Evolutionary conservation across 2,797 vertebrate species (phyloP), one percentile per base, ranked within the genome.

Genomic region (Merluccius polli): DNA sequence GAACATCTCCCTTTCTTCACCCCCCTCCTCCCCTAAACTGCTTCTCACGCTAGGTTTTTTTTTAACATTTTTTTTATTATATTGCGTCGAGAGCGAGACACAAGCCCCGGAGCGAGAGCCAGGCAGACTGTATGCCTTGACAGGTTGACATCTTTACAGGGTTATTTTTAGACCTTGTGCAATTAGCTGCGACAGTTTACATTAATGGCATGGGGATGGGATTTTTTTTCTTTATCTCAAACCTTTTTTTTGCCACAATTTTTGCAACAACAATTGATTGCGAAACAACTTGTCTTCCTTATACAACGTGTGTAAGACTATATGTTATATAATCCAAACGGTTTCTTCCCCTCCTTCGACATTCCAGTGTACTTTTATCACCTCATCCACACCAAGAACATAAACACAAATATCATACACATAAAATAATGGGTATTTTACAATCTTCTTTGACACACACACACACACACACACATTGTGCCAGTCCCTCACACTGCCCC

Each of bases 151-250:
- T 81, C 77, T 80, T 78, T 38, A 68, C 71, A 35, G 10, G 63
- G 81, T 82, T 90, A 90, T 89, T 87, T 91, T 88, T 87, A 86
- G 87, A 88, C 35, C 3, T 52, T 32, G 15, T 68, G 77, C 59
- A 75, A 89, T 89, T 83, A 77, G 76, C 74, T 30, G 63, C 72
- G 74, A 80, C 83, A 78, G 83, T 92, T 90, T 90, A 88, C 82
- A 82, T 89, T 86, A 71, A 79, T 87, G 75, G 83, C 77, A 89
- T 87, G 4, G 27, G 27, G 65, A 44, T 63, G 75, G 71, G 72
- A 31, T 63, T 31, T 30, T 3, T n/a, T 65, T 41, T 12, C n/a
- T 59, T 59, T 29, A n/a, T 13, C 27, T 67, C 24, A 67, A 67
- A 67, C 24, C 1, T 67, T 48, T 48, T 48, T 48, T 48, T 48